phyloP scores from a whole-genome alignment of 2,888 invertebrate species.

The Microplitis manilae region DNA sequence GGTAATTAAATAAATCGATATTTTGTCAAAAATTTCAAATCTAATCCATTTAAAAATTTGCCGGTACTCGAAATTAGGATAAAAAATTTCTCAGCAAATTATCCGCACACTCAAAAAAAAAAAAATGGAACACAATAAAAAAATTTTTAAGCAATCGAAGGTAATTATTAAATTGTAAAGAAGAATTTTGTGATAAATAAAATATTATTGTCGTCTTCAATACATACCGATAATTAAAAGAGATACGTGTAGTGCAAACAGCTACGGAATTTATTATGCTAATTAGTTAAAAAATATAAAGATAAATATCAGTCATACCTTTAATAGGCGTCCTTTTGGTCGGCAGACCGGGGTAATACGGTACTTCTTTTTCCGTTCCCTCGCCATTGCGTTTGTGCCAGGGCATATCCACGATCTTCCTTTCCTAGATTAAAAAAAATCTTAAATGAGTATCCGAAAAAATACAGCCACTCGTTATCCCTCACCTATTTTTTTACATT shows the following conservation, averaged over 20 bases:
- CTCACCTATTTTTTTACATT: too few species aligned
- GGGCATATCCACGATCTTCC: slow-evolving; percentile 80
- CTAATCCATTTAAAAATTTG: too few species aligned
- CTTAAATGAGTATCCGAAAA: background rate
- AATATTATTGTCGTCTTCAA: slow-evolving; percentile 61
- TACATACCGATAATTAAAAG: slow-evolving; percentile 67
- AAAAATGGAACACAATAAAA: background rate
- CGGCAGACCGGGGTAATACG: slow-evolving; percentile 80
- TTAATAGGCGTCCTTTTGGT: slow-evolving; percentile 87
- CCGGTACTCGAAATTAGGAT: too few species aligned
- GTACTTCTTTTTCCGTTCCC: slow-evolving; percentile 78
- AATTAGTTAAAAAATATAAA: slow-evolving; percentile 59
- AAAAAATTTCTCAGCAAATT: too few species aligned
- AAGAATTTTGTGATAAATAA: background rate
- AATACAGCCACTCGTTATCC: too few species aligned
- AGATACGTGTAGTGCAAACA: slow-evolving; percentile 61
- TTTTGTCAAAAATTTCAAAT: too few species aligned
- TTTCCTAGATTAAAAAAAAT: slow-evolving; percentile 69
- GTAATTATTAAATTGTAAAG: background rate
- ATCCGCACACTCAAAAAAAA: too few species aligned
- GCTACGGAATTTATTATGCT: slow-evolving; percentile 70
- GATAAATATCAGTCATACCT: slow-evolving; percentile 73
- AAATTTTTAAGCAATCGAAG: slow-evolving; percentile 56
- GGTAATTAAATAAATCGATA: too few species aligned
- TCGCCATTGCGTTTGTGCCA: slow-evolving; percentile 80